These are phyloP conservation scores for Eupithecia pulchellata DNA, from an alignment of 2,888 invertebrate species.

Conservation along the genomic window DNA sequence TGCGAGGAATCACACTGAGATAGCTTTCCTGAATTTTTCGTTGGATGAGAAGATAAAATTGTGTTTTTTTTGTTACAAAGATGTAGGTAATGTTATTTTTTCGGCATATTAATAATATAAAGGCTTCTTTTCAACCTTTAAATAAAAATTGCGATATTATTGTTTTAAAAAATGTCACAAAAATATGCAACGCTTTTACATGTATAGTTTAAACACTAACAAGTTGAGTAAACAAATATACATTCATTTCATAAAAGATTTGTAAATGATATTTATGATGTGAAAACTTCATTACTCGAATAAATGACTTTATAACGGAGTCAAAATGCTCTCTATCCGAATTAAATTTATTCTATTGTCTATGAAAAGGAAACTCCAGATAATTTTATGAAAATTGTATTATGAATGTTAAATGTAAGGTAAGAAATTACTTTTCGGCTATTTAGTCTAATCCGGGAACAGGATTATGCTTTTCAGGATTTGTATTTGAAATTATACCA, in stretches of 20 bases:
- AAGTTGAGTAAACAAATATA: background rate
- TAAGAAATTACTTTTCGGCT: constrained; percentile 45
- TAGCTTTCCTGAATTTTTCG: constrained; percentile 73
- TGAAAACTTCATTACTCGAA: background rate
- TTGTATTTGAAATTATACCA: background rate
- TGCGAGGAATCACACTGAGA: constrained; percentile 66
- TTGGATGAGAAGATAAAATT: constrained; percentile 69
- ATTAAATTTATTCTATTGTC: constrained; percentile 45
- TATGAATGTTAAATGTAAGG: constrained; percentile 46
- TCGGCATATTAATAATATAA: constrained; percentile 34
- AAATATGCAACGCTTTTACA: background rate
- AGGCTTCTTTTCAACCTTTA: background rate
- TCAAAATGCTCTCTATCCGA: constrained; percentile 35
- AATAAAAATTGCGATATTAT: background rate
- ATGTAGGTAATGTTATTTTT: constrained; percentile 27
- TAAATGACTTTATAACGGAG: background rate
- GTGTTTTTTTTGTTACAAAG: constrained; percentile 49
- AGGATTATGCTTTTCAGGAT: constrained; percentile 11
- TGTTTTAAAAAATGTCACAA: background rate
- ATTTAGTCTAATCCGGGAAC: constrained; percentile 38
- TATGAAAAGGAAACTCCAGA: constrained; percentile 28
- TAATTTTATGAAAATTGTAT: constrained; percentile 44
- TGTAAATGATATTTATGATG: too few species aligned
- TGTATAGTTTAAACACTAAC: background rate
- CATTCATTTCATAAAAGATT: background rate